Evolutionary conservation across 1,140 invertebrate genomes (phyloP), one percentile per base, ranked within the genome.

Genomic region (Hycleus cichorii): DNA sequence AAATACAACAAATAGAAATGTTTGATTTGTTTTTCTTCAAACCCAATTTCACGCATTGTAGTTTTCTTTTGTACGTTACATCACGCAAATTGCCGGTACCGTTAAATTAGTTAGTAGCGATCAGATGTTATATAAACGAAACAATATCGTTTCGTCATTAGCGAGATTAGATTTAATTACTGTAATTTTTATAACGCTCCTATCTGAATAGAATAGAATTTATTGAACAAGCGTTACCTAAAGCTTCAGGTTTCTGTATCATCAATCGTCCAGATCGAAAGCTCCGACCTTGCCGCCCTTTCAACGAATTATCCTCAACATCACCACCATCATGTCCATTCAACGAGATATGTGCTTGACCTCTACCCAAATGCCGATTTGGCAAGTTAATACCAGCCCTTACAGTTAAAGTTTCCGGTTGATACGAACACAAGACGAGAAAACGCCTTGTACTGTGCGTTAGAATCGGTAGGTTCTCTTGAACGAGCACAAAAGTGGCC

Each of bases 381-480:
- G 83, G 83, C 44, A 85, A 72, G 47, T 81, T 83, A 39, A 85
- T 81, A 11, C 87, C 87, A 24, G 88, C 87, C 55, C 86, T 77
- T 7, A 91, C 86, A 0, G 87, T 88, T 53, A 89, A 77, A 5
- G 87, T 88, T 71, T 89, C 87, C 3, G 87, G 87, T 63, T 88
- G 83, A 65, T 87, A 90, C 12, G 85, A 85, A 64, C 88, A 91
- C 4, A 89, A 77, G 0, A 91, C 87, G 32, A 90, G 74, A 70
- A 89, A 90, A 49, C 85, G 79, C 56, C 87, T 74, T 1, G 88
- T 89, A 67, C 87, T 89, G 66, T 90, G 88, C 0, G 88, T 90
- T 7, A 90, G 79, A 59, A 91, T 89, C 1, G 86, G 85, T 38
- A 87, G 72, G 71, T 89, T 89, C 69, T 91, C 88, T 67, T 90